Evolutionary conservation across 2,888 invertebrate species (phyloP).

Genomic region (Drosophila conformis): DNA sequence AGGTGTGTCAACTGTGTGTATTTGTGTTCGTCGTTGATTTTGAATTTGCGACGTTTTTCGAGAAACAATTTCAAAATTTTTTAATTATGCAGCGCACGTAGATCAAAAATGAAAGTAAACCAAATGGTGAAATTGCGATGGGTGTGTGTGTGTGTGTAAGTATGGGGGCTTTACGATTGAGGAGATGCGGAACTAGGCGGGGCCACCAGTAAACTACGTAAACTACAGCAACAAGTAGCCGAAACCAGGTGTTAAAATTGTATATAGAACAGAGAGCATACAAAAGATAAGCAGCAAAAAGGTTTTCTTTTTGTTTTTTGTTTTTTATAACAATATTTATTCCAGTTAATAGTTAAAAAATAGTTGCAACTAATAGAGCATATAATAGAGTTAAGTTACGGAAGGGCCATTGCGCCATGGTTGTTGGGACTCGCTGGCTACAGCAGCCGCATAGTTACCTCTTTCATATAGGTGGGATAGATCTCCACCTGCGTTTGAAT

Average conservation of each 20-base stretch:
- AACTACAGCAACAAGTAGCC: conserved; percentile 26
- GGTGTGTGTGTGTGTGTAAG: conserved; percentile 22
- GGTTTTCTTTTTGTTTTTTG: conserved; percentile 14
- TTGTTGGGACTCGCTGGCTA: conserved; percentile 42
- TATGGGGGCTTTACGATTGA: conserved; percentile 22
- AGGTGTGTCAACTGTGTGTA: conserved; percentile 55
- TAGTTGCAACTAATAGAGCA: conserved; percentile 37
- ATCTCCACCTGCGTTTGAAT: conserved; percentile 84
- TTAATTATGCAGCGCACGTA: conserved; percentile 75
- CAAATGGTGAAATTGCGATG: conserved; percentile 72
- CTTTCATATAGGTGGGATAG: conserved; percentile 84
- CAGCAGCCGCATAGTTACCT: conserved; percentile 84
- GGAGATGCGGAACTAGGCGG: conserved; percentile 13
- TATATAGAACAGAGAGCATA: conserved; percentile 17
- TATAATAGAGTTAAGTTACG: conserved; percentile 23
- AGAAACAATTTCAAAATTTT: conserved; percentile 57
- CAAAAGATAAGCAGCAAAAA: conserved; percentile 33
- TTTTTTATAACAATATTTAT: conserved; percentile 49
- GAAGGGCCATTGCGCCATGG: conserved; percentile 17
- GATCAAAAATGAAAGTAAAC: conserved; percentile 76
- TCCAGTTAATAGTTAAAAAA: conserved; percentile 70
- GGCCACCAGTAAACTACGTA: conserved; percentile 22
- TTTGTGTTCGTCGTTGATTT: conserved; percentile 27
- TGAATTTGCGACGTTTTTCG: conserved; percentile 57
- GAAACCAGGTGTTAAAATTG: conserved; percentile 55